Evolutionary conservation across 2,113 vertebrate genomes (phyloP).

Genomic region (Gymnobelideus leadbeateri): DNA sequence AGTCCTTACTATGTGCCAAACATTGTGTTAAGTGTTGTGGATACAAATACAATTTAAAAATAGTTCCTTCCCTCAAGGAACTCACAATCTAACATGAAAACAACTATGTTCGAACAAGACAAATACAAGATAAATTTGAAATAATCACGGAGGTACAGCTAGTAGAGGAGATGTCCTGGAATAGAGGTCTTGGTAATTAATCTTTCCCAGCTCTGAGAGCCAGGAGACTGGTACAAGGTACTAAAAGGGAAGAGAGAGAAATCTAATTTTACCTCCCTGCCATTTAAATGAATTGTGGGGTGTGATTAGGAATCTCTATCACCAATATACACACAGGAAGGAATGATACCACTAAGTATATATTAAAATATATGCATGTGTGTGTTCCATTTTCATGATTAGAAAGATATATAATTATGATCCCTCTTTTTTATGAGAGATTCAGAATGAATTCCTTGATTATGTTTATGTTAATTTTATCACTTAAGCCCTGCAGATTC

Average conservation of each 20-base stretch:
- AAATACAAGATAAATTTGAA: neutral
- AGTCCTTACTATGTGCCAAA: neutral
- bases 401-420: constrained; percentile 51
- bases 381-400: constrained; percentile 40
- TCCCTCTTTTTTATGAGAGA: constrained; percentile 56
- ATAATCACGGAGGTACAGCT: neutral
- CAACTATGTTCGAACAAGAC: neutral
- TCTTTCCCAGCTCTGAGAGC: neutral
- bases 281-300: neutral
- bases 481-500: constrained; percentile 40
- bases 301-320: neutral
- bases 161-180: neutral
- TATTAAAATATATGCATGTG: constrained; percentile 46
- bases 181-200: neutral
- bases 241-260: neutral
- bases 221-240: neutral
- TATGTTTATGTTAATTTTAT: constrained; percentile 55
- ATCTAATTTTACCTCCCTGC: neutral
- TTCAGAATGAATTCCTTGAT: constrained; percentile 62
- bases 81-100: neutral
- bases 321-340: constrained; percentile 29
- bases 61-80: neutral
- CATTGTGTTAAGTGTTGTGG: neutral
- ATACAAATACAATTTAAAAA: neutral
- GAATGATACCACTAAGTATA: neutral